A percentile compares a stretch with the other conserved stretches of the same genome.
Conservation (phyloP, 2,113 vertebrate species). For the Phasianus colchicus region DNA sequence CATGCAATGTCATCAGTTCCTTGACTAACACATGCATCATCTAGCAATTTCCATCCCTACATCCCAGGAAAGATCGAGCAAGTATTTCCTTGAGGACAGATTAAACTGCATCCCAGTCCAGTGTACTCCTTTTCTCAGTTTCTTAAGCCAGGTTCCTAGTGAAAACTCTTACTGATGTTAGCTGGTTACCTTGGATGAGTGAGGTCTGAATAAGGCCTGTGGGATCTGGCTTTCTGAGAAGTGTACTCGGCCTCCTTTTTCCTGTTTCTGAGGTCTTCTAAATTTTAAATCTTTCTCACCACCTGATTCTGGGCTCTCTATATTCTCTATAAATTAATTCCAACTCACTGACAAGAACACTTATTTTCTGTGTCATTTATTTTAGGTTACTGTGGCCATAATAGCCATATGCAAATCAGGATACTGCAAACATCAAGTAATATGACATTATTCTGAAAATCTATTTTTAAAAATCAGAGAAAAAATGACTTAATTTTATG, state of each 20-base stretch:
- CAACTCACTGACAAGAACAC: neutral
- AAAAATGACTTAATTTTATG: neutral
- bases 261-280: neutral
- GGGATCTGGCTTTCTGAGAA: slow-evolving; percentile 31
- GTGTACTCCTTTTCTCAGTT: neutral
- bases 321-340: neutral
- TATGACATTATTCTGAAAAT: neutral
- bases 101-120: neutral
- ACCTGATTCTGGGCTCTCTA: neutral
- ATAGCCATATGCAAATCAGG: slow-evolving; percentile 9
- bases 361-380: slow-evolving; percentile 16
- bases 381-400: slow-evolving; percentile 29
- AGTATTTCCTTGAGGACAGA: slow-evolving; percentile 15
- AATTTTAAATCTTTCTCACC: slow-evolving; percentile 3
- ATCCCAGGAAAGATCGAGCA: slow-evolving; percentile 5
- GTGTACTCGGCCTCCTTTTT: neutral
- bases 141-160: neutral
- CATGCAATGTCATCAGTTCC: neutral
- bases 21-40: neutral
- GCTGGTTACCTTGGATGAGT: neutral
- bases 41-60: neutral
- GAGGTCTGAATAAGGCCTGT: neutral
- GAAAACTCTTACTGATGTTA: neutral
- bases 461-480: neutral
- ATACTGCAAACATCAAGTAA: neutral